Evolutionary conservation across 2,113 vertebrate genomes (phyloP).

Genomic region (Mesocricetus auratus): DNA sequence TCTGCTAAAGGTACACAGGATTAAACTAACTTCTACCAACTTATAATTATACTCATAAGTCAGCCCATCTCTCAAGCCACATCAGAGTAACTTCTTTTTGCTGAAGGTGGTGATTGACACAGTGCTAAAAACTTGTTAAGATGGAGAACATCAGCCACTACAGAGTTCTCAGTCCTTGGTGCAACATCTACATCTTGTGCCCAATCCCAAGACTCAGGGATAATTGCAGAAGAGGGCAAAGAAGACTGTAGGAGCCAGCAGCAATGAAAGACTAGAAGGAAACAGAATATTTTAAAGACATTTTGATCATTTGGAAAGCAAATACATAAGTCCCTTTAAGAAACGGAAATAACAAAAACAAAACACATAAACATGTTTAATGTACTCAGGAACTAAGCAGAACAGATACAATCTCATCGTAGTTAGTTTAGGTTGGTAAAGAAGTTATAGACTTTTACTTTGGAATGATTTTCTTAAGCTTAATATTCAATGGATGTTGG

Average conservation of each 20-base stretch:
- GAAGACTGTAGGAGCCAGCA: background rate
- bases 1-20: background rate
- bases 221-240: background rate
- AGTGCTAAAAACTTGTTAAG: too few species aligned
- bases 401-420: background rate
- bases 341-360: background rate
- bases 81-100: background rate
- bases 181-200: background rate
- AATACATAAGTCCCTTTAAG: background rate
- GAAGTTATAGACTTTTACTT: background rate
- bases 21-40: background rate
- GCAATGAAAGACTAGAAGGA: background rate
- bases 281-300: background rate
- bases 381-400: background rate
- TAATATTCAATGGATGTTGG: background rate
- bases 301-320: background rate
- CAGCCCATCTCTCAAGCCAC: background rate
- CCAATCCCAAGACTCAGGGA: background rate
- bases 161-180: too few species aligned
- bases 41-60: background rate
- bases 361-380: background rate
- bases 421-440: background rate
- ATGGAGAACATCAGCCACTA: background rate
- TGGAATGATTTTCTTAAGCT: background rate
- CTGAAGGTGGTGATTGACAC: background rate